Evolutionary conservation across 1,140 invertebrate species (phyloP).

Genomic region (Aphis craccivora): DNA sequence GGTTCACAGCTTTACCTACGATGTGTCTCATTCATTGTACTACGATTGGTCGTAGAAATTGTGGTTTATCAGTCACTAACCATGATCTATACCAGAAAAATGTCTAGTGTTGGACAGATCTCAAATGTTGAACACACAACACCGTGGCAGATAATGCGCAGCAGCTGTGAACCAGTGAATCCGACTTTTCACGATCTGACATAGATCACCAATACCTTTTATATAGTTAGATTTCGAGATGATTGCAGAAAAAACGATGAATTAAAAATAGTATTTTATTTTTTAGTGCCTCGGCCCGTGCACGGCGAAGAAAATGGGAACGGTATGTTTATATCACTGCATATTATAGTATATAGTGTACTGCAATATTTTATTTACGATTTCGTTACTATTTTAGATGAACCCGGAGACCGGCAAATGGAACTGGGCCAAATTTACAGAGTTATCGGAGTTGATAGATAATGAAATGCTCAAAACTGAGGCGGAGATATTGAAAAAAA

Average conservation of each 20-base stretch:
- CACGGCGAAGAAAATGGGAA: slow-evolving; percentile 38
- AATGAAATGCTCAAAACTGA: not conserved
- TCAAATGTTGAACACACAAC: not conserved
- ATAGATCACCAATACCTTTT: not conserved
- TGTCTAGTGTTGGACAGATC: not conserved
- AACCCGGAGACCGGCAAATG: not conserved
- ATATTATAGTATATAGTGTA: not conserved
- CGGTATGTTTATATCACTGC: not conserved
- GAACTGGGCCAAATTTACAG: not conserved
- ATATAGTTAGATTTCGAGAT: not conserved
- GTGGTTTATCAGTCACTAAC: not conserved
- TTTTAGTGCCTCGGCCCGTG: slow-evolving; percentile 25
- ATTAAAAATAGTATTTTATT: not conserved
- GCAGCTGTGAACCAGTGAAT: not conserved
- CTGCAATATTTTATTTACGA: not conserved
- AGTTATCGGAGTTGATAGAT: not conserved
- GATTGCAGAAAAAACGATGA: not conserved
- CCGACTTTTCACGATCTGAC: not conserved
- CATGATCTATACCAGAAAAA: not conserved
- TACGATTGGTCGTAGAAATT: not conserved
- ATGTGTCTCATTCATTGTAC: too few relatives aligned
- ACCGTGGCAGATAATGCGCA: too few relatives aligned
- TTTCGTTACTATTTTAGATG: slow-evolving; percentile 16
- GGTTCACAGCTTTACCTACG: not conserved
- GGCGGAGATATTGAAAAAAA: not conserved